Evolutionary conservation across 2,797 vertebrate genomes (phyloP).

Genomic region (Acrocephalus scirpaceus): DNA sequence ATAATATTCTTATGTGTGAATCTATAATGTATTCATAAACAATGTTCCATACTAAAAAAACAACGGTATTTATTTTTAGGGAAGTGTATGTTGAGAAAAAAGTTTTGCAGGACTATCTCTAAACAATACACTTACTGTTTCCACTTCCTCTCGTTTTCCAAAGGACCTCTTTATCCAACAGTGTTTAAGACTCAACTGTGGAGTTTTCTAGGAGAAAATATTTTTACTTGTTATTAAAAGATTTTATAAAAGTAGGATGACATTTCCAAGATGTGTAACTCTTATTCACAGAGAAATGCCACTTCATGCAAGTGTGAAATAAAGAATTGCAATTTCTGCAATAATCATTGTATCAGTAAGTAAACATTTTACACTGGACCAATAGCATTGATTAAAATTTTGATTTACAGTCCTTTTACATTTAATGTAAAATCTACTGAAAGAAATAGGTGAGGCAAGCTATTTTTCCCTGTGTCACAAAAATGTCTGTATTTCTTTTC

Average conservation of each 20-base stretch:
- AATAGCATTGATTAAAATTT: conserved; percentile 35
- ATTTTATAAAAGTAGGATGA: neutral
- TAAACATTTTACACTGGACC: conserved; percentile 38
- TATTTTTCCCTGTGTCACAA: neutral
- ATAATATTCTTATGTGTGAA: neutral
- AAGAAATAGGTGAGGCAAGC: neutral
- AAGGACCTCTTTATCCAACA: neutral
- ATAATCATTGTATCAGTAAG: conserved; percentile 1
- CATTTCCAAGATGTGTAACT: neutral
- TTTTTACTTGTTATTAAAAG: neutral
- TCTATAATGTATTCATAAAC: neutral
- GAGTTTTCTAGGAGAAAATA: neutral
- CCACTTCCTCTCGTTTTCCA: neutral
- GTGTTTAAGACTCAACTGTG: neutral
- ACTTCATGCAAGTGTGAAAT: conserved; percentile 26
- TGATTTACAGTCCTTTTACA: neutral
- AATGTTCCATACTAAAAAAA: neutral
- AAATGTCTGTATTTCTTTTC: neutral
- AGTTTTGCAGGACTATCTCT: neutral
- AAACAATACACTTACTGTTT: neutral
- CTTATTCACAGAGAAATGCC: conserved; percentile 26
- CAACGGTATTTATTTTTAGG: neutral
- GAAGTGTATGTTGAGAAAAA: neutral
- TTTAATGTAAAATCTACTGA: neutral
- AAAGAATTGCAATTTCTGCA: conserved; percentile 22